These are phyloP conservation scores for Pelochelys cantorii DNA, from an alignment of 2,797 vertebrate genomes.

Conservation along the genomic window DNA sequence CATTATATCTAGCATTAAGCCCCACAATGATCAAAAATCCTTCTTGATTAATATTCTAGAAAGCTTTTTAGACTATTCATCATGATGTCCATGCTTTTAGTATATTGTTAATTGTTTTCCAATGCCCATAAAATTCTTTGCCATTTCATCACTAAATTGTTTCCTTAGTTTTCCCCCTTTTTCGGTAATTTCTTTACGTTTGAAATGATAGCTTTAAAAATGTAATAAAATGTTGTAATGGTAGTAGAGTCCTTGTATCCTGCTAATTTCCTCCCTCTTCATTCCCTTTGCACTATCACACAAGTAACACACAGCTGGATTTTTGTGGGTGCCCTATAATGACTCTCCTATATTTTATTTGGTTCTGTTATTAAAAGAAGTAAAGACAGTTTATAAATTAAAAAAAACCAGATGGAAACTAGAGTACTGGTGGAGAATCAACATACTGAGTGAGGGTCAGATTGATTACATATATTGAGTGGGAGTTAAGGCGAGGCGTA, in stretches of 20 bases:
- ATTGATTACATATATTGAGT: not conserved
- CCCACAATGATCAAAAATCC: not conserved
- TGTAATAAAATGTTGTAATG: not conserved
- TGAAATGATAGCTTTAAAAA: not conserved
- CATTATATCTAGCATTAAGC: not conserved
- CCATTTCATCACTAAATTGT: not conserved
- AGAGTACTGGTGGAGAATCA: not conserved
- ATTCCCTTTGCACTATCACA: not conserved
- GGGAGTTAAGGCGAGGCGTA: not conserved
- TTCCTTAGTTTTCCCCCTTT: not conserved
- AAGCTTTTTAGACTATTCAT: not conserved
- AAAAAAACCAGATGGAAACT: not conserved
- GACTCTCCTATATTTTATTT: fast-evolving
- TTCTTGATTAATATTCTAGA: not conserved
- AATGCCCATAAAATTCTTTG: not conserved
- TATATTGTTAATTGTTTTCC: not conserved
- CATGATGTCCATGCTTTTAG: not conserved
- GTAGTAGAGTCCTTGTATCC: not conserved
- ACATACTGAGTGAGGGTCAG: not conserved
- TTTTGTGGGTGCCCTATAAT: not conserved
- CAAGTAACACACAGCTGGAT: not conserved
- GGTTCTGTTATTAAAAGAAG: not conserved
- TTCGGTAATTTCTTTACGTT: not conserved
- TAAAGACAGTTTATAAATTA: not conserved
- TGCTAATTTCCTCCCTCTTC: not conserved